Evolutionary conservation across 2,888 invertebrate genomes (phyloP).

Genomic region (Ophioninae sp.): DNA sequence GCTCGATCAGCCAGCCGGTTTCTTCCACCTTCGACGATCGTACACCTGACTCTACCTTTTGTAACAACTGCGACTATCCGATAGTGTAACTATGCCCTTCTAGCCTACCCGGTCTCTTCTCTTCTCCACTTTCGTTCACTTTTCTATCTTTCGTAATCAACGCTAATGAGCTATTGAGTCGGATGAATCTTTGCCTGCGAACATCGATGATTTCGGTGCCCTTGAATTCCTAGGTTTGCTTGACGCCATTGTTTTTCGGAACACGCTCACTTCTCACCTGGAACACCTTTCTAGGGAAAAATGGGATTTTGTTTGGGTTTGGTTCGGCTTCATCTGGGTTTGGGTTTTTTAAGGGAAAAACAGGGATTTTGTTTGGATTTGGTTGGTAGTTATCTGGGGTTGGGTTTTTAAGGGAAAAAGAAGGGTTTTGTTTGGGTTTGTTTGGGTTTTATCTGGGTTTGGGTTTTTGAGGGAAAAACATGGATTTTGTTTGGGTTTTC

Average conservation of each 20-base stretch:
- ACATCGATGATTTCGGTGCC: neutral
- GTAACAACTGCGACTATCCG: slow-evolving; percentile 92
- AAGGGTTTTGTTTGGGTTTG: no score
- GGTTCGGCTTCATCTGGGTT: no score
- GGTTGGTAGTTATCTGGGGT: no score
- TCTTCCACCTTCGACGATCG: slow-evolving; percentile 82
- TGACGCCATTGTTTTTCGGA: neutral
- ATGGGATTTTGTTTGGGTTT: no score
- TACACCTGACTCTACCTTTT: slow-evolving; percentile 84
- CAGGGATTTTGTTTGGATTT: no score
- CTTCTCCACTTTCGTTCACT: neutral
- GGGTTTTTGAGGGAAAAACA: no score
- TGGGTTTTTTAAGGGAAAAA: no score
- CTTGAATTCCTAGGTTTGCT: neutral
- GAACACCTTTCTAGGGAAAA: neutral
- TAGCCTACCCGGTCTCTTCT: neutral
- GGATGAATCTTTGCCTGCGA: neutral
- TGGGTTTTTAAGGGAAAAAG: no score
- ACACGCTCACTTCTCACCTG: neutral
- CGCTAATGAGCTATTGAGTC: neutral
- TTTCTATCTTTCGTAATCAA: neutral
- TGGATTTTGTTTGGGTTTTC: no score
- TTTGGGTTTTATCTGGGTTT: no score
- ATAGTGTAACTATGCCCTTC: slow-evolving; percentile 89
- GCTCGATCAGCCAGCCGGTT: slow-evolving; percentile 82